phyloP scores from a whole-genome alignment of 2,888 invertebrate genomes.

The Brenthis daphne region DNA sequence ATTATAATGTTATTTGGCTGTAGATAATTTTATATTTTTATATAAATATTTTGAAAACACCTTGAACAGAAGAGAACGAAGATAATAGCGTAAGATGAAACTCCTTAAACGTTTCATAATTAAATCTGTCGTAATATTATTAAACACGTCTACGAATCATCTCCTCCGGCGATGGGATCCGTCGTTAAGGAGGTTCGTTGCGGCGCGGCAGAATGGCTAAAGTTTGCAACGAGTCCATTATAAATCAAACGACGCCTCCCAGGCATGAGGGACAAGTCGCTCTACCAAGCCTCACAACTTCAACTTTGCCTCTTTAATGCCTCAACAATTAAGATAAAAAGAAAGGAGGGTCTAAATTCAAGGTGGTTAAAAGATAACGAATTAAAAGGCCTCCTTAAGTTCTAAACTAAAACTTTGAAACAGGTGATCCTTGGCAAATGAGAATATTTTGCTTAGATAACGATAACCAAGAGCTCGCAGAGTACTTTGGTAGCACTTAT shows the following conservation, averaged over 20 bases:
- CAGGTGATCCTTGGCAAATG: slow-evolving; percentile 42
- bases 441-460: slow-evolving; percentile 26
- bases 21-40: no score
- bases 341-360: slow-evolving; percentile 80
- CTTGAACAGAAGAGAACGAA: slow-evolving; percentile 62
- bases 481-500: neutral
- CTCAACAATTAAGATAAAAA: slow-evolving; percentile 82
- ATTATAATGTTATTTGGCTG: no score
- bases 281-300: slow-evolving; percentile 72
- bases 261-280: slow-evolving; percentile 79
- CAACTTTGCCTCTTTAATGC: slow-evolving; percentile 79
- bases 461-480: slow-evolving; percentile 6
- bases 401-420: slow-evolving; percentile 52
- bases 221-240: slow-evolving; percentile 82
- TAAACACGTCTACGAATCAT: slow-evolving; percentile 81
- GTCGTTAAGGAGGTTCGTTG: slow-evolving; percentile 79
- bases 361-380: slow-evolving; percentile 81
- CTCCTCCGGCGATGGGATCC: slow-evolving; percentile 79
- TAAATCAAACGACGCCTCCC: slow-evolving; percentile 82
- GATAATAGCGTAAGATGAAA: slow-evolving; percentile 66
- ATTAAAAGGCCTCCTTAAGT: slow-evolving; percentile 73
- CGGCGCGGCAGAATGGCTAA: slow-evolving; percentile 76
- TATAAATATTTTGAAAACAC: slow-evolving; percentile 42
- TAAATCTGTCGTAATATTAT: slow-evolving; percentile 82
- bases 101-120: slow-evolving; percentile 78